Evolutionary conservation across 2,888 invertebrate genomes (phyloP), one percentile per base, ranked within the genome.

Genomic region (Leptopilina syphax): DNA sequence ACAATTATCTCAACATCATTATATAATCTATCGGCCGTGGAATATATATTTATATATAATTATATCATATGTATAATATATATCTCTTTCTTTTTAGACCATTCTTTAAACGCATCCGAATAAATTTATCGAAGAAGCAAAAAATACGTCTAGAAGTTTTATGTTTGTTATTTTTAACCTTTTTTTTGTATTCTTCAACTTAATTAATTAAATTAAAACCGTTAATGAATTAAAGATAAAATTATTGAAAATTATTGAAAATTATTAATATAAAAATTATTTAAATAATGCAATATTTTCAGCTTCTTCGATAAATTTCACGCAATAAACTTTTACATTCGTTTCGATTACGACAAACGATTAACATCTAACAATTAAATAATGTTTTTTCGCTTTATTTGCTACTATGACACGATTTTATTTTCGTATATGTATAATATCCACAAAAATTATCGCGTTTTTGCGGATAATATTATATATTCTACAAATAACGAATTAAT

Each of bases 1-100:
- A 87, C 86, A 85, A 87, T 87, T 87, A 87, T 86, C 84, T 85
- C 85, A 83, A 77, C 81, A 78, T 82, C 76, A 81, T 80, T 79
- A 66, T 80, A 77, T 81, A 57, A 67, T 79, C 78, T 78, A 80
- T 80, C 82, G 81, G 82, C 83, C 83, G 80, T 82, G 82, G 83
- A 83, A 82, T 82, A 83, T 84, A 79, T 76, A 79, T 68, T 79
- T 47, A 77, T 44, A 13, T 76, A 77, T 81, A 68, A 81, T 68
- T 47, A 47, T 47, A 81, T 68, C 5, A 47, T 47, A 47, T 47
- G 9, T 47, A 34, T 34, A 34, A 47, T 47, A 47, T 47, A 47
- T 47, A 47, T 47, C 47, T 47, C 76, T 54, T 65, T 47, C 18
- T 78, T 34, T 76, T 81, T 83, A 65, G 79, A 78, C 79, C 77